These are phyloP conservation scores for Oedothorax gibbosus DNA, from an alignment of 1,140 invertebrate species.

Conservation along the genomic window DNA sequence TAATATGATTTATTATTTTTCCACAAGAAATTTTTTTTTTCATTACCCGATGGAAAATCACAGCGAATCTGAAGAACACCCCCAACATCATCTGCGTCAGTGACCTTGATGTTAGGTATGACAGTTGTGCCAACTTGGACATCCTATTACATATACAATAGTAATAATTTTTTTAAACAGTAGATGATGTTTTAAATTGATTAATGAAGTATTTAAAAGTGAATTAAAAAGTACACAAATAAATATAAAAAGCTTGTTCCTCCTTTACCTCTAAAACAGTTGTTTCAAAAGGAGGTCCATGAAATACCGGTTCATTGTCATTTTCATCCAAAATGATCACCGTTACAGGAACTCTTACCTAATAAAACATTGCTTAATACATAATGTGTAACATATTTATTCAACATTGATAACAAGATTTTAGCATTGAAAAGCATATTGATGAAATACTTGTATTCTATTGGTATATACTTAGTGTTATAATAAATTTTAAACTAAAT, in stretches of 20 bases:
- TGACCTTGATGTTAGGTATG: conserved; percentile 55
- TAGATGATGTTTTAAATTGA: background rate
- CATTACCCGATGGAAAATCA: no score
- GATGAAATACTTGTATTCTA: no score
- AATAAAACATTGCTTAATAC: background rate
- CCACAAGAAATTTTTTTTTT: no score
- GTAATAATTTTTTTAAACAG: background rate
- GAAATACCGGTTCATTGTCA: conserved; percentile 86
- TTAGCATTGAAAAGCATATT: no score
- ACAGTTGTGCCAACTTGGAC: conserved; percentile 49
- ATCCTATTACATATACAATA: conserved; percentile 37
- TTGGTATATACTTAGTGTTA: no score
- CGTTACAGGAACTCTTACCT: conserved; percentile 76
- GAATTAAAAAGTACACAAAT: no score
- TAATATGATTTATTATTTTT: no score
- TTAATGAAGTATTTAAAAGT: no score
- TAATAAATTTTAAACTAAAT: no score
- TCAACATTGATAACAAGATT: no score
- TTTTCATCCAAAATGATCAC: conserved; percentile 90
- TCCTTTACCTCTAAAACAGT: conserved; percentile 39
- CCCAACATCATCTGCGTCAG: conserved; percentile 62
- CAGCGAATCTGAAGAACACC: conserved; percentile 59
- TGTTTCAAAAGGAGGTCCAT: conserved; percentile 73
- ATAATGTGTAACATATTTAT: no score
- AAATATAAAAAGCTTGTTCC: background rate